phyloP scores from a whole-genome alignment of 2,888 invertebrate species.

The Drosophila multiciliata region DNA sequence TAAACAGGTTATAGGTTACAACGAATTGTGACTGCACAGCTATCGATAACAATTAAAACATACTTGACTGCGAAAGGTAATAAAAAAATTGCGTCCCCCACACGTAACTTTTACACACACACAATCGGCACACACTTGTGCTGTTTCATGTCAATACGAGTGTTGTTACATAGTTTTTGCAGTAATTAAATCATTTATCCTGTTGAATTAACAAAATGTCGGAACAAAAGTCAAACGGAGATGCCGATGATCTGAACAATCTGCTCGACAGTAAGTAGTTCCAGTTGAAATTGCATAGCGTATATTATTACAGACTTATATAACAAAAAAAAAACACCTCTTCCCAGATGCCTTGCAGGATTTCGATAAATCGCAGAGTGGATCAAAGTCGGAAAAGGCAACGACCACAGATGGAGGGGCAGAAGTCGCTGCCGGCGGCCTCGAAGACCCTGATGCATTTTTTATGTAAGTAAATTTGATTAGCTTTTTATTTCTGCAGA shows the following conservation, averaged over 20 bases:
- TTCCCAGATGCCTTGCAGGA: constrained; percentile 88
- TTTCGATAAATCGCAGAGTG: constrained; percentile 85
- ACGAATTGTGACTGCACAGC: neutral
- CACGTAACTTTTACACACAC: constrained; percentile 14
- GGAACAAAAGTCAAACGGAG: constrained; percentile 85
- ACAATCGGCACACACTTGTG: constrained; percentile 1
- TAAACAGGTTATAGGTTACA: neutral
- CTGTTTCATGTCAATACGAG: constrained; percentile 31
- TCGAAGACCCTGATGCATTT: constrained; percentile 81
- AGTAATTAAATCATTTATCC: constrained; percentile 36
- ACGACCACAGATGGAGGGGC: constrained; percentile 44
- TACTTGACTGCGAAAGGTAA: neutral
- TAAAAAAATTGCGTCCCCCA: constrained; percentile 16
- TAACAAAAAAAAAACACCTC: constrained; percentile 45
- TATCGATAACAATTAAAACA: constrained; percentile 19
- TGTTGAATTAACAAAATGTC: constrained; percentile 63
- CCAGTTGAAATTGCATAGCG: neutral
- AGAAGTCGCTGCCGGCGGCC: constrained; percentile 33
- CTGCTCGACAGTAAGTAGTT: constrained; percentile 89
- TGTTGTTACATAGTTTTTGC: constrained; percentile 51
- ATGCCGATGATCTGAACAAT: constrained; percentile 88
- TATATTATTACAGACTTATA: constrained; percentile 53
- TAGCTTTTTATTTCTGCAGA: neutral
- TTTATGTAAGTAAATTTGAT: constrained; percentile 73
- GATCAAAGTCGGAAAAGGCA: constrained; percentile 52